Conservation (phyloP, 1,140 invertebrate genomes). For the Drosophila arizonae region DNA sequence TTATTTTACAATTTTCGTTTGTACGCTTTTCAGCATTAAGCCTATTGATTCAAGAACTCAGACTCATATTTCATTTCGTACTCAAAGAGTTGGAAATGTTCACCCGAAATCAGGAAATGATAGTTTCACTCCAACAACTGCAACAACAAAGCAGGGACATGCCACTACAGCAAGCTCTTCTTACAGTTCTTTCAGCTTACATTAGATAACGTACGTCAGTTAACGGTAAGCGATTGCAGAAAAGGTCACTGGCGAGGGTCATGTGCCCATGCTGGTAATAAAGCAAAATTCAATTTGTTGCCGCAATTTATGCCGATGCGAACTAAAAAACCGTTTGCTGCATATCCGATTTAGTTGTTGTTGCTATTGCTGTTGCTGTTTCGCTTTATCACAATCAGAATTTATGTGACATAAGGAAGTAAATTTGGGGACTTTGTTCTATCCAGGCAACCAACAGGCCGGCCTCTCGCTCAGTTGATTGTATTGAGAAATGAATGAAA, state of each 20-base stretch:
- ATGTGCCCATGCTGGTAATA: constrained; percentile 9
- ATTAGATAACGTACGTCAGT: too few relatives aligned
- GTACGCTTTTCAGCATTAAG: too few relatives aligned
- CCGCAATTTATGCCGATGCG: constrained; percentile 33
- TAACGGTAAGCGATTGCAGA: neutral
- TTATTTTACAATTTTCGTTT: too few relatives aligned
- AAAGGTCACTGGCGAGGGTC: too few relatives aligned
- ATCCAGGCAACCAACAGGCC: neutral
- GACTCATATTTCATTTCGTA: too few relatives aligned
- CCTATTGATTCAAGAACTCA: too few relatives aligned
- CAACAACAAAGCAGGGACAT: too few relatives aligned
- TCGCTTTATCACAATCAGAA: constrained; percentile 64
- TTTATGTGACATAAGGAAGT: constrained; percentile 64
- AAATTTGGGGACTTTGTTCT: constrained; percentile 19
- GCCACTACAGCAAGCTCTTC: too few relatives aligned
- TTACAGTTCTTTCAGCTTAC: too few relatives aligned
- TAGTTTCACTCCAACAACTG: too few relatives aligned
- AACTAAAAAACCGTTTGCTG: constrained; percentile 24
- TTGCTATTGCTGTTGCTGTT: constrained; percentile 36
- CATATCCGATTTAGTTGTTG: constrained; percentile 10
- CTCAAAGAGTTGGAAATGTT: too few relatives aligned
- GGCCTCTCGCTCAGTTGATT: constrained; percentile 44
- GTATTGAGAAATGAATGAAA: constrained; percentile 81
- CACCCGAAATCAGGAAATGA: too few relatives aligned
- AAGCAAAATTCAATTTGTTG: constrained; percentile 41